These are phyloP conservation scores for Echinops telfairi DNA, from an alignment of 2,113 vertebrate species.

Conservation along the genomic window DNA sequence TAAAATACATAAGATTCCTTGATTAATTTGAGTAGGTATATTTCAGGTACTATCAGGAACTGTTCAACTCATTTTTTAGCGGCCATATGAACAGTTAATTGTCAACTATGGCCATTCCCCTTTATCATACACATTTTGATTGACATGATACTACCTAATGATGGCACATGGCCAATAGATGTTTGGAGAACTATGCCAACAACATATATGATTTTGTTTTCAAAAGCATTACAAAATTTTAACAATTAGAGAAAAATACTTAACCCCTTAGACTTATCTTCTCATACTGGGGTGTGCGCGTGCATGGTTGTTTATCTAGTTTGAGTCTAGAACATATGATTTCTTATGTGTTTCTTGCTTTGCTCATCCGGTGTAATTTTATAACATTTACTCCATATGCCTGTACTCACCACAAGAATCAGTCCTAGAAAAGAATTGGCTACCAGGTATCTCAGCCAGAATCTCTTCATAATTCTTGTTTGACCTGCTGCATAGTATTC, in stretches of 20 bases:
- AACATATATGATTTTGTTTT: neutral
- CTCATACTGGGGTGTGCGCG: neutral
- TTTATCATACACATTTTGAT: conserved; percentile 11
- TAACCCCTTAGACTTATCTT: neutral
- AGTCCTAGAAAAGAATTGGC: neutral
- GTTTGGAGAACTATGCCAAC: neutral
- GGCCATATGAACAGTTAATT: neutral
- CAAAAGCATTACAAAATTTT: neutral
- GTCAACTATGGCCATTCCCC: neutral
- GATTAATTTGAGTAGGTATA: no score
- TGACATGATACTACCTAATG: neutral
- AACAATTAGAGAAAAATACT: neutral
- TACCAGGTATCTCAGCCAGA: neutral
- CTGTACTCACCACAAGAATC: conserved; percentile 27
- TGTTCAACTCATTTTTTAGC: neutral
- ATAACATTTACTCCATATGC: neutral
- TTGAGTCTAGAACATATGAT: neutral
- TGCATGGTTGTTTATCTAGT: neutral
- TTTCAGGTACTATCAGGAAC: neutral
- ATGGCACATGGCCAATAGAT: neutral
- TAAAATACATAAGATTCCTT: no score
- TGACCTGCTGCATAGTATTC: conserved; percentile 1
- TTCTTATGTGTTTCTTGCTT: neutral
- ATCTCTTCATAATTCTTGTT: conserved; percentile 3
- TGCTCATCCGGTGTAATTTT: neutral